Base-by-base conservation (phyloP, 2,797 vertebrate species). In the Sternarchorhynchus goeldii region DNA sequence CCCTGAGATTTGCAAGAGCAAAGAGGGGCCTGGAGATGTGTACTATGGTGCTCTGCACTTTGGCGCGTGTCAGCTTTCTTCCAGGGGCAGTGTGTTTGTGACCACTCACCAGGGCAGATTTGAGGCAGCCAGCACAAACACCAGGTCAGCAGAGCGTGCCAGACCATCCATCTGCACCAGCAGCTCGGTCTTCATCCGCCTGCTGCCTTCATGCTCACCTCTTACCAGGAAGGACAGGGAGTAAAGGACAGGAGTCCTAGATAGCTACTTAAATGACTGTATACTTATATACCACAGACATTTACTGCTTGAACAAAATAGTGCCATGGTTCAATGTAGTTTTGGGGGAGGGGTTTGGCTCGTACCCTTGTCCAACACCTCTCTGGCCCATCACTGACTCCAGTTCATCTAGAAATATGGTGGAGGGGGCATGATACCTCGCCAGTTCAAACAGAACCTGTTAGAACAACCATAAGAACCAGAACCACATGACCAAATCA, bases 81-180 rank as follows among this genome's bases (percentile, higher is more conserved):
- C 45, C 8, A 50, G 14, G 2, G 53, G 41, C 29, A 36, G 12
- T 18, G 17, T 34, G 14, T 67, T 14, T 68, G 31, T 10, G 56
- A 12, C 2, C 53, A 74, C 85, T 79, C 34, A 86, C 85, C 85
- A 86, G 0, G 96, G 97, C 83, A 97, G 88, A 91, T 99, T 99
- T 86, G 97, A 99, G 78, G 96, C 96, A 73, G 97, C 97, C 85
- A 99, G 91, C 73, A 98, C 95, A 92, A 99, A 99, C 81, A 99
- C 96, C 39, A 99, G 94, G 85, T 98, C 95, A 1, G 96, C 94
- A 4, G 96, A 99, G 84, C 73, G 93, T 0, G 96, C 94, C 84
- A 99, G 88, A 63, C 97, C 97, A 18, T 98, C 97, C 97, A 99
- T 99, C 93, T 99, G 97, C 72, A 99, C 94, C 90, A 99, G 88